A percentile compares a stretch with the other conserved stretches of the same genome.
phyloP scores from a whole-genome alignment of 1,140 invertebrate genomes.

The Lineus longissimus region DNA sequence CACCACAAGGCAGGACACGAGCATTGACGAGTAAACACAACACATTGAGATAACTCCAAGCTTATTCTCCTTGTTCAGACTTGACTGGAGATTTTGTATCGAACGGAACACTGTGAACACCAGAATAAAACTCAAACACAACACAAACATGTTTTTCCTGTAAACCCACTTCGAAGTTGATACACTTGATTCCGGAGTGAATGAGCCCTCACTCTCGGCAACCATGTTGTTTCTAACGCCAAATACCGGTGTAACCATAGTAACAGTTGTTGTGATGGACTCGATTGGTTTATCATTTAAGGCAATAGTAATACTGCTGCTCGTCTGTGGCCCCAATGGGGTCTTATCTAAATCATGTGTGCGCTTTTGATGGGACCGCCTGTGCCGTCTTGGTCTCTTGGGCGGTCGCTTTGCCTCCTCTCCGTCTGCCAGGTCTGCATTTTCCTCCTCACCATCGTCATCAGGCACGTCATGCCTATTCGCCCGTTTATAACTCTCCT shows the following conservation, averaged over 20 bases:
- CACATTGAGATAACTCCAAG: conserved; percentile 47
- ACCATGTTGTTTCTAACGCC: not conserved
- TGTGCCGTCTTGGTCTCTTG: conserved; percentile 24
- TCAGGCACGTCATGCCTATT: not conserved
- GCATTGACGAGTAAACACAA: conserved; percentile 44
- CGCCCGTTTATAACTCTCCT: conserved; percentile 43
- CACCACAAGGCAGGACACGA: conserved; percentile 42
- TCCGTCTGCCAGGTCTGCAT: conserved; percentile 13
- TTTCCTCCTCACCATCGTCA: conserved; percentile 9
- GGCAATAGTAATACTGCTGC: not conserved
- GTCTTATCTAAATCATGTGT: not conserved
- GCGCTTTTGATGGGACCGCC: conserved; percentile 8
- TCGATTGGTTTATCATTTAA: conserved; percentile 8
- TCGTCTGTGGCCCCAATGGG: not conserved
- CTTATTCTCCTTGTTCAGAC: conserved; percentile 35
- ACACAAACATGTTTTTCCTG: conserved; percentile 44
- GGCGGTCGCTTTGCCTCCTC: conserved; percentile 12
- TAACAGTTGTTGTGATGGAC: not conserved
- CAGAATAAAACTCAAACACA: conserved; percentile 48
- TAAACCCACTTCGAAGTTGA: conserved; percentile 16
- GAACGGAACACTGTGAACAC: conserved; percentile 50
- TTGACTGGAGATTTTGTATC: conserved; percentile 50
- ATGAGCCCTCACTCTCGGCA: not conserved
- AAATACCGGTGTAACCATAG: not conserved
- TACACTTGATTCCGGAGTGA: not conserved